Conservation (phyloP, 2,888 invertebrate species). For the Cyaniris semiargus region DNA sequence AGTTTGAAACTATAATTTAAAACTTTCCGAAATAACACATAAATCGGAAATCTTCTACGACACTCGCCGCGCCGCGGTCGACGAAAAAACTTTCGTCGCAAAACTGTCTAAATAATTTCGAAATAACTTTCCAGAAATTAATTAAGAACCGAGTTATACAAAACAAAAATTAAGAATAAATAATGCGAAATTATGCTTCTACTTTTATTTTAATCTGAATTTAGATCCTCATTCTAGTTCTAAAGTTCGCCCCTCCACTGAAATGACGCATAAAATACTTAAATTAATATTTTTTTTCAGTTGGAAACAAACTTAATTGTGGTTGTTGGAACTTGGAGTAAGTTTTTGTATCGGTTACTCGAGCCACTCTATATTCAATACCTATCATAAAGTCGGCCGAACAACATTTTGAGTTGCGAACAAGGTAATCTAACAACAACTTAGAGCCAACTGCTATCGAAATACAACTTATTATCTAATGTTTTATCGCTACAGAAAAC, state of each 20-base stretch:
- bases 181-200: neutral
- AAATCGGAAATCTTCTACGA: conserved; percentile 24
- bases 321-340: neutral
- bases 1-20: conserved; percentile 27
- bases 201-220: conserved; percentile 6
- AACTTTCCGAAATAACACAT: conserved; percentile 29
- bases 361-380: neutral
- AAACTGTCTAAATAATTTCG: conserved; percentile 25
- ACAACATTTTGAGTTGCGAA: conserved; percentile 7
- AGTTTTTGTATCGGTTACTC: neutral
- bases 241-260: neutral
- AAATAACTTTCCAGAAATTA: conserved; percentile 23
- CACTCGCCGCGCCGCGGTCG: conserved; percentile 14
- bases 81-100: conserved; percentile 16
- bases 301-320: neutral
- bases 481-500: neutral
- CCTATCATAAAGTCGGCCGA: conserved; percentile 1
- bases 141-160: conserved; percentile 11
- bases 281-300: neutral
- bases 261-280: neutral
- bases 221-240: neutral
- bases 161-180: conserved; percentile 18
- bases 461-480: conserved; percentile 24
- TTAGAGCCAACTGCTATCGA: neutral
- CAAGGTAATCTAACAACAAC: conserved; percentile 18